Evolutionary conservation across 2,797 vertebrate genomes (phyloP).

Genomic region (Xerus rutilus): DNA sequence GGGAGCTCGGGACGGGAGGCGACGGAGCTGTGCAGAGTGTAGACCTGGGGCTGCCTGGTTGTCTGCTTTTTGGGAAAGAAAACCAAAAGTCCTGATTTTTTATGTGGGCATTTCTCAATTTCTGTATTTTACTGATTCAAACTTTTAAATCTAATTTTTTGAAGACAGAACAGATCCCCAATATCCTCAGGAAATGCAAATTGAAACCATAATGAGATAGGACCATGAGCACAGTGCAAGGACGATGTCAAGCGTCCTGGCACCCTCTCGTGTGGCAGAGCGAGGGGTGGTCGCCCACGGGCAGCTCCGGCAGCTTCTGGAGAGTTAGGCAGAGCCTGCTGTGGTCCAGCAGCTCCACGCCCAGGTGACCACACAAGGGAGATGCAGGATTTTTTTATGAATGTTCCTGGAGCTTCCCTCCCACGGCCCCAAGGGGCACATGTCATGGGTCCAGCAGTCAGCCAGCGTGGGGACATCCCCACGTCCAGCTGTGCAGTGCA

Average conservation of each 20-base stretch:
- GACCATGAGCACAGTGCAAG: no score
- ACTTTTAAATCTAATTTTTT: neutral
- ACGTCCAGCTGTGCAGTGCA: neutral
- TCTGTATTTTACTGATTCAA: neutral
- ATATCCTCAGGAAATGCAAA: neutral
- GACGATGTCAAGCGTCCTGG: neutral
- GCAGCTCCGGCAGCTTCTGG: neutral
- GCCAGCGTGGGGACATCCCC: accelerated
- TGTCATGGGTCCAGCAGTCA: accelerated
- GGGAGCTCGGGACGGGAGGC: neutral
- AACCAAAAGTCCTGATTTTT: neutral
- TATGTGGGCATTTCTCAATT: neutral
- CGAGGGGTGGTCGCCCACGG: neutral
- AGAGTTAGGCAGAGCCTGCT: neutral
- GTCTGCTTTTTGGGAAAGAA: neutral
- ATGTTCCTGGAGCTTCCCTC: neutral
- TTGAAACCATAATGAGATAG: neutral
- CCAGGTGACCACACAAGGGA: neutral
- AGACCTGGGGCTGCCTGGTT: neutral
- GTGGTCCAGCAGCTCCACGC: neutral
- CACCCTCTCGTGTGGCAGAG: no score
- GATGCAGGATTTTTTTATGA: neutral
- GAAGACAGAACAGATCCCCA: neutral
- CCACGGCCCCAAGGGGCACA: neutral
- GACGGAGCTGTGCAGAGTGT: neutral